phyloP scores from a whole-genome alignment of 2,113 vertebrate species.

The Alectura lathami region DNA sequence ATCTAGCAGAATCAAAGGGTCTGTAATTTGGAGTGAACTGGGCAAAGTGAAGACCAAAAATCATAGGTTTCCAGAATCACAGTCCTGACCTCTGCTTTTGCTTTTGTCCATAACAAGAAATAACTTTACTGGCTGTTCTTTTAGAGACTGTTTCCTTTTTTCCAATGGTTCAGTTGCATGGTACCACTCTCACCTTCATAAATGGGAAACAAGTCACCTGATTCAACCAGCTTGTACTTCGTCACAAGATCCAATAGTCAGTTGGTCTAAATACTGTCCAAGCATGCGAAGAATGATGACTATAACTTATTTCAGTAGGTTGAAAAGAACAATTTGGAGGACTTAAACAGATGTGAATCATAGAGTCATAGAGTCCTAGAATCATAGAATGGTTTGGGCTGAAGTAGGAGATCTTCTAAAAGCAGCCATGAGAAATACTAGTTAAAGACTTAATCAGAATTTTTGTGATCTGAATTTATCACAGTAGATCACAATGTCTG shows the following conservation, averaged over 20 bases:
- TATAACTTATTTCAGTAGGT: neutral
- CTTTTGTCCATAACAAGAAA: neutral
- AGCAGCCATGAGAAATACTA: neutral
- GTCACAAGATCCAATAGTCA: neutral
- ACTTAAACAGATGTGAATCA: too few relatives aligned
- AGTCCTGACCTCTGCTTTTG: neutral
- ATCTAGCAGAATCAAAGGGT: neutral
- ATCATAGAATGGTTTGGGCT: too few relatives aligned
- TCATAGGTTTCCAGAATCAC: neutral
- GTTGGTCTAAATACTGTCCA: neutral
- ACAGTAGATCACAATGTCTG: neutral
- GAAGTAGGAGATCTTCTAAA: neutral
- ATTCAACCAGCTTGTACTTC: neutral
- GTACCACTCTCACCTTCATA: neutral
- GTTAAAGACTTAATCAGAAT: neutral
- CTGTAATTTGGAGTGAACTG: neutral
- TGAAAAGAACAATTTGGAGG: neutral
- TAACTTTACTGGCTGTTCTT: neutral
- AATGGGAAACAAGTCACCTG: neutral
- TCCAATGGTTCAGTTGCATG: neutral
- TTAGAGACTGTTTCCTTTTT: neutral
- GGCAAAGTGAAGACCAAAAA: neutral
- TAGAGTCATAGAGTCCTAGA: too few relatives aligned
- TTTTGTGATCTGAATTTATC: neutral
- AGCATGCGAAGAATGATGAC: neutral